Base-by-base conservation (phyloP, 2,113 vertebrate species). In the Girardinichthys multiradiatus region DNA sequence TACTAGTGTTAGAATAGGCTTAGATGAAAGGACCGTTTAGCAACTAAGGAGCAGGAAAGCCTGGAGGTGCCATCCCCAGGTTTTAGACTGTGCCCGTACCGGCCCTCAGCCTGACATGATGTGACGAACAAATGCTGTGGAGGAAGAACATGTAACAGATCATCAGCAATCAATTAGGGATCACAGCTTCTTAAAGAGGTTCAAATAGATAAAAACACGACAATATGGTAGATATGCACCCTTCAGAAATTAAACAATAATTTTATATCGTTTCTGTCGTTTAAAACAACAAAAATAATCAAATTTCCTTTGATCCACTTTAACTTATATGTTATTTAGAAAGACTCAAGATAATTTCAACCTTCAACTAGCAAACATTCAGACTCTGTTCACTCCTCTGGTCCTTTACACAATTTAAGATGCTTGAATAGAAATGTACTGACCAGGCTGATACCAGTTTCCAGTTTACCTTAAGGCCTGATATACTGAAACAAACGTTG, bases 51-150 rank as follows among this genome's bases (percentile, higher is more conserved):
- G 85, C 70, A 83, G 80, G 76, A 90, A 81, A 89, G 86, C 88
- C 88, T 90, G 86, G 87, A 71, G 76, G 82, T 82, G 66, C 77
- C 48, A 60, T 83, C 82, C 89, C 71, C 77, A 65, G 4, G 31
- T 76, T 88, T 72, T 85, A 92, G 87, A 90, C 57, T 86, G 83
- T 74, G 86, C 89, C 87, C 80, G 75, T 89, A 91, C 91, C 87
- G 63, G 87, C 90, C 84, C 81, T 94, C 92, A 94, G 92, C 91
- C 93, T 78, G 92, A 93, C 92, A 94, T 86, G 93, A 94, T 92
- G 89, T 92, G 92, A 72, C 89, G 93, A 78, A 94, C 94, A 82
- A 94, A 94, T 64, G 77, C 93, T 94, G 92, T 79, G 76, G 85
- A 93, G 82, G 88, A 92, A 90, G 81, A 92, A 93, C 72, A 90